Conservation (phyloP, 2,113 vertebrate species). For the Dromaius novaehollandiae region DNA sequence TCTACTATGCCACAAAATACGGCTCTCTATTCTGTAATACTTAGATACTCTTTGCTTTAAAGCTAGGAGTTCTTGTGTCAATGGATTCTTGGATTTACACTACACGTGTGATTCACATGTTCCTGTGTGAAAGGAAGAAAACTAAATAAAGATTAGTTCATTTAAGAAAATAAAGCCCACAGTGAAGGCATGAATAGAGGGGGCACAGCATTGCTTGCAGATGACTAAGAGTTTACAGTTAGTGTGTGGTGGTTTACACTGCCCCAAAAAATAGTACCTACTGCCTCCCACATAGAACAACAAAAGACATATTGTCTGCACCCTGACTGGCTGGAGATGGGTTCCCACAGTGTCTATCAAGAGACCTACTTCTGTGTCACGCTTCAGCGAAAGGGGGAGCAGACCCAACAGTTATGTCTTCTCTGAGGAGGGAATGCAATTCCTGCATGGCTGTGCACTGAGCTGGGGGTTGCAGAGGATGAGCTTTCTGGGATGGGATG, state of each 20-base stretch:
- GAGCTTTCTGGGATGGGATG: fast-evolving
- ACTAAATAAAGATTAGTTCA: not conserved
- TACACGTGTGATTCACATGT: not conserved
- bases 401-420: not conserved
- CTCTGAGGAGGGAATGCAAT: not conserved
- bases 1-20: not conserved
- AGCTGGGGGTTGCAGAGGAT: not conserved
- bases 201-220: not conserved
- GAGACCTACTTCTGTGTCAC: not conserved
- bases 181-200: not conserved
- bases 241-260: not conserved
- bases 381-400: not conserved
- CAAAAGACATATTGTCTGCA: not conserved
- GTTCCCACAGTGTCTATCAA: not conserved
- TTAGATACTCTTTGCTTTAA: not conserved
- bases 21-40: not conserved
- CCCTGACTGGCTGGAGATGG: not conserved
- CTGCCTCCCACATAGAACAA: not conserved
- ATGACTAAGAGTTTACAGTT: not conserved
- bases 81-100: not conserved
- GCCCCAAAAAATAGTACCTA: not conserved
- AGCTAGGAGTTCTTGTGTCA: not conserved
- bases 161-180: not conserved
- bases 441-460: not conserved
- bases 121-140: not conserved